Evolutionary conservation across 2,888 invertebrate species (phyloP).

Genomic region (Eristalinus sepulchralis): DNA sequence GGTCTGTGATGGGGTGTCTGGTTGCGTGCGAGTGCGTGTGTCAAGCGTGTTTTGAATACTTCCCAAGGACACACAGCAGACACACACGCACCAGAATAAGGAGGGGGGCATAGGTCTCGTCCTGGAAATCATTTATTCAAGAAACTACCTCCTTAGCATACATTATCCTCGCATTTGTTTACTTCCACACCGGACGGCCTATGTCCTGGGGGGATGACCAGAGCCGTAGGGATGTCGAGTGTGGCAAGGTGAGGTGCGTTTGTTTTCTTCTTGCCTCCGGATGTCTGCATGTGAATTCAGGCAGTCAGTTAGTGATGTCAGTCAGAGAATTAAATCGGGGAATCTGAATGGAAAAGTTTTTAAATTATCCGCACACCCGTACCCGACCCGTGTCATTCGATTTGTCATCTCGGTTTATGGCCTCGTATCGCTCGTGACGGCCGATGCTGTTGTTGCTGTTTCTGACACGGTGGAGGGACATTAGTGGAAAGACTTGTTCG

Average conservation of each 20-base stretch:
- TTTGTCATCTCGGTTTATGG: slow-evolving; percentile 40
- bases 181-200: background rate
- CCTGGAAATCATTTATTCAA: slow-evolving; percentile 37
- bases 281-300: background rate
- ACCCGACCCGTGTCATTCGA: slow-evolving; percentile 29
- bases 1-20: background rate
- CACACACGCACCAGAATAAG: background rate
- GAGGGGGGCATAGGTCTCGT: background rate
- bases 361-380: slow-evolving; percentile 24
- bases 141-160: slow-evolving; percentile 38
- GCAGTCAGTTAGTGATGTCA: background rate
- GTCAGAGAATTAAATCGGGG: slow-evolving; percentile 13
- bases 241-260: background rate
- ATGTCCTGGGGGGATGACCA: background rate
- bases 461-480: background rate
- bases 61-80: background rate
- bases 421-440: background rate
- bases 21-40: slow-evolving; percentile 2
- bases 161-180: background rate
- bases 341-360: slow-evolving; percentile 47
- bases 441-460: background rate
- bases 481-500: background rate
- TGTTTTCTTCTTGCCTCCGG: background rate
- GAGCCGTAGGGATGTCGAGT: background rate
- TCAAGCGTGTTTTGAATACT: slow-evolving; percentile 26